Percentiles rank a stretch among this genome's conserved stretches.
phyloP scores from a whole-genome alignment of 2,888 invertebrate species.

The Lasius fuliginosus region DNA sequence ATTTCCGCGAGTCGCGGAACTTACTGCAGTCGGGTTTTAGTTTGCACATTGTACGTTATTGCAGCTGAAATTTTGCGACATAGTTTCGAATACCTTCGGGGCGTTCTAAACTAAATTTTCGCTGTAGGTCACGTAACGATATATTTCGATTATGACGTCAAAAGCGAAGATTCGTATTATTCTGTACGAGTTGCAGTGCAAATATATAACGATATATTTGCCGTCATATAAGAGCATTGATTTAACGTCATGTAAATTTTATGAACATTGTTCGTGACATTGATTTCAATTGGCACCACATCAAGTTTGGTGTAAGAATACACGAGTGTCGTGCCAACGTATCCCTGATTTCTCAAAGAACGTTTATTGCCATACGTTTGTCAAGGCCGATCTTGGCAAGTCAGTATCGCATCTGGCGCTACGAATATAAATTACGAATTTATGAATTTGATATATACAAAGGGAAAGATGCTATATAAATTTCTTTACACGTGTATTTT shows the following conservation, averaged over 20 bases:
- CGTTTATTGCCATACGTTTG: constrained; percentile 38
- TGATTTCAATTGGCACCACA: constrained; percentile 70
- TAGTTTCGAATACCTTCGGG: background rate
- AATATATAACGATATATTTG: background rate
- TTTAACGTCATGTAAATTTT: constrained; percentile 39
- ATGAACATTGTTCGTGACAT: constrained; percentile 71
- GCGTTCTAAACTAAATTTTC: constrained; percentile 6
- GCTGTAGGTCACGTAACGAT: constrained; percentile 21
- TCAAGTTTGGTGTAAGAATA: constrained; percentile 68
- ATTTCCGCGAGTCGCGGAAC: constrained; percentile 34
- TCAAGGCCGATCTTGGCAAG: constrained; percentile 49
- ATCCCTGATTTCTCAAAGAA: constrained; percentile 9
- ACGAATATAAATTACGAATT: constrained; percentile 8
- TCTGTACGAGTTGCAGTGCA: background rate
- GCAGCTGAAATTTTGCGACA: constrained; percentile 29
- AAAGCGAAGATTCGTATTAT: background rate
- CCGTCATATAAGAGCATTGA: background rate
- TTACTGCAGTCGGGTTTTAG: background rate
- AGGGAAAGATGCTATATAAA: background rate
- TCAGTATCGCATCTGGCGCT: background rate
- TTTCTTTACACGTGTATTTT: constrained; percentile 34
- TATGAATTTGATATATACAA: background rate
- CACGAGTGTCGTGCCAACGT: constrained; percentile 61
- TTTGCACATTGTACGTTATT: constrained; percentile 11
- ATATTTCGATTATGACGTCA: constrained; percentile 13